Evolutionary conservation across 2,113 vertebrate genomes (phyloP).

Genomic region (Dasyprocta punctata): DNA sequence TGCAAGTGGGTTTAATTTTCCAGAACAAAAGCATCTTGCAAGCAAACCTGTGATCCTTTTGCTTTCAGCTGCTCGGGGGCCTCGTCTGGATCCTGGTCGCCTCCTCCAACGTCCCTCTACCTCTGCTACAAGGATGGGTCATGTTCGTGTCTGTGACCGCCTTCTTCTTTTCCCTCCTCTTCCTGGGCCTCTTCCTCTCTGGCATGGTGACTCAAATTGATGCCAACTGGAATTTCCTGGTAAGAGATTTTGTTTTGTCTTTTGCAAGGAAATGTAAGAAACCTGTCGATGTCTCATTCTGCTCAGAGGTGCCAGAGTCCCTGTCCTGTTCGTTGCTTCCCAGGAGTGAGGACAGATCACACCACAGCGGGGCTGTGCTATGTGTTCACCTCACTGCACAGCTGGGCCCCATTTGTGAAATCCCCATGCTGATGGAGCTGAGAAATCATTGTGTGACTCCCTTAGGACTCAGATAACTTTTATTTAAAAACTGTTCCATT

Average conservation of each 20-base stretch:
- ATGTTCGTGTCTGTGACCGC: constrained; percentile 95
- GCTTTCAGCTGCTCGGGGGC: constrained; percentile 91
- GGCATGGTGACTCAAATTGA: constrained; percentile 92
- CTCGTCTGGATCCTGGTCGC: constrained; percentile 98
- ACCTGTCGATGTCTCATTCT: background rate
- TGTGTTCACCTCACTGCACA: background rate
- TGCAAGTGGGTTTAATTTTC: background rate
- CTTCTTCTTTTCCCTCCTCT: constrained; percentile 91
- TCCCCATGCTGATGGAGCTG: background rate
- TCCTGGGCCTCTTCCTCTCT: constrained; percentile 91
- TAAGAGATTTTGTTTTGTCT: constrained; percentile 83
- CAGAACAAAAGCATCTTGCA: background rate
- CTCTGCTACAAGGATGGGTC: constrained; percentile 97
- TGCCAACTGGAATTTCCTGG: constrained; percentile 95
- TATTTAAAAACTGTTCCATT: constrained; percentile 17
- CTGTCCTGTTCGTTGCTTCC: background rate
- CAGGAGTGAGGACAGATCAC: background rate
- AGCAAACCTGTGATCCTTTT: background rate
- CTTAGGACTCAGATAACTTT: background rate
- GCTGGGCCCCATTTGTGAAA: background rate
- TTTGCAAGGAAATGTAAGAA: background rate
- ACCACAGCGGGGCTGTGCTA: fast-evolving
- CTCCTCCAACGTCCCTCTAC: constrained; percentile 92
- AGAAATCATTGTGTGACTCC: background rate
- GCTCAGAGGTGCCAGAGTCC: background rate